phyloP scores from a whole-genome alignment of 2,888 invertebrate species.

The Napeogenes inachia region DNA sequence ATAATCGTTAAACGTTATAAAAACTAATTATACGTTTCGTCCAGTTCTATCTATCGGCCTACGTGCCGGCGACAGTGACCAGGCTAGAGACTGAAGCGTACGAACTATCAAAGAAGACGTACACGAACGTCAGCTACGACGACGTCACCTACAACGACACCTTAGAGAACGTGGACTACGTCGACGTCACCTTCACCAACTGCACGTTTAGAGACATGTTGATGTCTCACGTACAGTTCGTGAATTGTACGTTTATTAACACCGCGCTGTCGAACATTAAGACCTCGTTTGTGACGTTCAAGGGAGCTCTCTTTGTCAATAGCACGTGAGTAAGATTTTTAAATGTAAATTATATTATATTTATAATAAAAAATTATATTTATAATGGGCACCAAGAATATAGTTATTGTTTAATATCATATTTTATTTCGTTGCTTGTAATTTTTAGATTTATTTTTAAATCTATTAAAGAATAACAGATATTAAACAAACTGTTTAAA shows the following conservation, averaged over 20 bases:
- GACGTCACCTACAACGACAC: conserved; percentile 77
- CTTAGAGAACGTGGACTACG: conserved; percentile 79
- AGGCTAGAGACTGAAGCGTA: conserved; percentile 57
- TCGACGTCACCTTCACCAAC: conserved; percentile 77
- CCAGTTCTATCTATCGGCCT: conserved; percentile 75
- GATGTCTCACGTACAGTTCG: conserved; percentile 84
- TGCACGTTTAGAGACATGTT: conserved; percentile 82
- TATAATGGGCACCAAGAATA: neutral
- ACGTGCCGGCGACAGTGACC: conserved; percentile 69
- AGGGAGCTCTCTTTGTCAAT: conserved; percentile 78
- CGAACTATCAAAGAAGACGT: conserved; percentile 46
- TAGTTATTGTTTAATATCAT: neutral
- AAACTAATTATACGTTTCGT: conserved; percentile 30
- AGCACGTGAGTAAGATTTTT: conserved; percentile 73
- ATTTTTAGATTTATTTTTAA: too few species aligned
- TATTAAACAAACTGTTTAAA: too few species aligned
- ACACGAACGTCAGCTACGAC: conserved; percentile 52
- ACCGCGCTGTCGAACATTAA: conserved; percentile 84
- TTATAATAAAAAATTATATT: neutral
- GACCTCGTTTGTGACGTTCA: conserved; percentile 82
- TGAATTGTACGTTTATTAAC: conserved; percentile 82
- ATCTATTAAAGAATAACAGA: too few species aligned
- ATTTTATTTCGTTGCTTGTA: neutral
- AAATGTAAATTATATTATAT: neutral
- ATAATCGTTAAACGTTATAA: neutral